Evolutionary conservation across 2,113 vertebrate species (phyloP).

Genomic region (Polypterus senegalus): DNA sequence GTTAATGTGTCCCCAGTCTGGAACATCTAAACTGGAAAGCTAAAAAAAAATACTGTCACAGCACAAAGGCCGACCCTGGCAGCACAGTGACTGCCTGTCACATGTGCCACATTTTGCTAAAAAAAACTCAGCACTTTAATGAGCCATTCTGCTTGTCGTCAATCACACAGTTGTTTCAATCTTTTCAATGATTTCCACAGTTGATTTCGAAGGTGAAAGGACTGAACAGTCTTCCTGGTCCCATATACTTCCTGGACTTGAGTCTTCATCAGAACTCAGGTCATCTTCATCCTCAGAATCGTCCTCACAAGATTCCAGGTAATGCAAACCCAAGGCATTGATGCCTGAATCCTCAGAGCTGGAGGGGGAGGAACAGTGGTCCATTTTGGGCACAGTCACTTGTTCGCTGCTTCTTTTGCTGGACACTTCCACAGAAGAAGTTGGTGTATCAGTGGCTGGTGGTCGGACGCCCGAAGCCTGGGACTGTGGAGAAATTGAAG

Average conservation of each 20-base stretch:
- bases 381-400: conserved; percentile 70
- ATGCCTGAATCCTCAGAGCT: conserved; percentile 95
- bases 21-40: no score
- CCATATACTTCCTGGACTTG: conserved; percentile 83
- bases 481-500: conserved; percentile 24
- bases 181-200: conserved; percentile 92
- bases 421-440: conserved; percentile 37
- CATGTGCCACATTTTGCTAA: no score
- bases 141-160: no score
- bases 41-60: no score
- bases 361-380: conserved; percentile 87
- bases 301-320: conserved; percentile 82
- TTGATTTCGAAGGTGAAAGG: conserved; percentile 81
- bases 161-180: conserved; percentile 92
- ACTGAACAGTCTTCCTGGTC: conserved; percentile 80
- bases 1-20: no score
- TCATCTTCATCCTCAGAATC: conserved; percentile 60
- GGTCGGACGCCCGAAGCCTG: conserved; percentile 13
- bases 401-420: conserved; percentile 37
- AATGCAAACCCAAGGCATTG: conserved; percentile 81
- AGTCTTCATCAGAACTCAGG: conserved; percentile 65
- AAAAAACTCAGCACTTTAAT: no score
- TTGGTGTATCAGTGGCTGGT: conserved; percentile 14
- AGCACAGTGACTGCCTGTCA: no score
- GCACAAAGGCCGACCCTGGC: no score